Evolutionary conservation across 2,888 invertebrate genomes (phyloP).

Genomic region (Lithophane socia): DNA sequence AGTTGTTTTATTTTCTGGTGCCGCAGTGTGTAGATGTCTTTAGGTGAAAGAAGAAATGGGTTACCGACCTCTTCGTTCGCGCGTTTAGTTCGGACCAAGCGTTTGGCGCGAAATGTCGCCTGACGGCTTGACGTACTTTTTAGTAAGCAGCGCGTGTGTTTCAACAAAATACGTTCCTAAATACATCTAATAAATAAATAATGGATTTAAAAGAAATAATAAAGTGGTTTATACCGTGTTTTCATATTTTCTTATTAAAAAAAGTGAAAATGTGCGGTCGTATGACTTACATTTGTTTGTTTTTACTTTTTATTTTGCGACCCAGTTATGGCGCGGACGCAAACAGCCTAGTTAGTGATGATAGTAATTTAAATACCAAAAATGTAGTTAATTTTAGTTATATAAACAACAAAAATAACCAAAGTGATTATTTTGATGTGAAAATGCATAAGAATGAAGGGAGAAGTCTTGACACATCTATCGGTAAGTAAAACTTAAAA

Average conservation of each 20-base stretch:
- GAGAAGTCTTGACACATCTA: slow-evolving; percentile 40
- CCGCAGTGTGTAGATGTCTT: slow-evolving; percentile 63
- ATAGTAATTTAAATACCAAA: slow-evolving; percentile 69
- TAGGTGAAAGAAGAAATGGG: slow-evolving; percentile 85
- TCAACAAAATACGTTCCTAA: slow-evolving; percentile 24
- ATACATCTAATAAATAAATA: slow-evolving; percentile 65
- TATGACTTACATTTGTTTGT: slow-evolving; percentile 76
- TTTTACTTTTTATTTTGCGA: slow-evolving; percentile 81
- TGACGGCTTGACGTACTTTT: slow-evolving; percentile 53
- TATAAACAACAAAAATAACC: slow-evolving; percentile 65
- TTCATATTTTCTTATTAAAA: slow-evolving; percentile 79
- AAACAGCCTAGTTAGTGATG: slow-evolving; percentile 67
- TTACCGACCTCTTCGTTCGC: slow-evolving; percentile 64
- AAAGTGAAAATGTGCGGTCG: slow-evolving; percentile 72
- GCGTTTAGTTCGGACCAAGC: slow-evolving; percentile 74
- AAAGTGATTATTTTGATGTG: slow-evolving; percentile 68
- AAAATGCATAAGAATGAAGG: slow-evolving; percentile 35
- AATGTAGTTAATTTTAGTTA: slow-evolving; percentile 66
- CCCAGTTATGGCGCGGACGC: slow-evolving; percentile 73
- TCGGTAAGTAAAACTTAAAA: slow-evolving; percentile 43
- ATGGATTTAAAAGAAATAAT: slow-evolving; percentile 89
- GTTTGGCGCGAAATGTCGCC: slow-evolving; percentile 77
- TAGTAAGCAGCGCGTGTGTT: slow-evolving; percentile 32
- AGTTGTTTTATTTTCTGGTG: slow-evolving; percentile 43
- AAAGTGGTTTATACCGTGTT: slow-evolving; percentile 88